phyloP scores from a whole-genome alignment of 2,888 invertebrate species.

The Aromia moschata region DNA sequence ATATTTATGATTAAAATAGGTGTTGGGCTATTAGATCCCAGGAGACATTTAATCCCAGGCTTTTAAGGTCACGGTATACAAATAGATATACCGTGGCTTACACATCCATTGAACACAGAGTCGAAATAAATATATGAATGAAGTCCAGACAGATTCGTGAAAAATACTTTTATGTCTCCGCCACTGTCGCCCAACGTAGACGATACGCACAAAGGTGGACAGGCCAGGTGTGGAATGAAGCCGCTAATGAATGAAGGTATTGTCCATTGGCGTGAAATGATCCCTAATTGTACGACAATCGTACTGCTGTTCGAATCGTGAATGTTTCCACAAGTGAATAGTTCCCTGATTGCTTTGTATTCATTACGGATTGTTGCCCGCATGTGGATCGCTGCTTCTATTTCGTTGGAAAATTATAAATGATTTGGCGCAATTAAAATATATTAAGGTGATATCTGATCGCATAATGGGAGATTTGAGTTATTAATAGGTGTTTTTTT shows the following conservation, averaged over 20 bases:
- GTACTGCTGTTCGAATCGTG: conserved; percentile 56
- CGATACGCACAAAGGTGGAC: conserved; percentile 11
- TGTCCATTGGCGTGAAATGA: conserved; percentile 62
- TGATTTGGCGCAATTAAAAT: conserved; percentile 9
- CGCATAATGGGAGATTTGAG: too few species aligned
- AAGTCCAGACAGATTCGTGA: too few species aligned
- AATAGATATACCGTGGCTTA: too few species aligned
- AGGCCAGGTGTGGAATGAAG: conserved; percentile 47
- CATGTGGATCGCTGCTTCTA: conserved; percentile 4
- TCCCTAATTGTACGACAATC: conserved; percentile 63
- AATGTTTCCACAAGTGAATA: conserved; percentile 59
- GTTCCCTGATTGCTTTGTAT: conserved; percentile 57
- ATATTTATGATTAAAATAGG: too few species aligned
- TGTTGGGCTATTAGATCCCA: too few species aligned
- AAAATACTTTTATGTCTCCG: too few species aligned
- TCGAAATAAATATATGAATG: too few species aligned
- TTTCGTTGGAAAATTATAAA: conserved; percentile 13
- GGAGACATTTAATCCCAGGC: too few species aligned
- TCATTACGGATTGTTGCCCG: conserved; percentile 23
- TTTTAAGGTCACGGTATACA: too few species aligned
- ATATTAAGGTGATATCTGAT: not conserved
- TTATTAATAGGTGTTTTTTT: too few species aligned
- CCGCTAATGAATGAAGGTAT: conserved; percentile 60
- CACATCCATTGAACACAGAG: too few species aligned
- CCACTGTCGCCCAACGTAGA: not conserved